Conservation (phyloP, 2,113 vertebrate species). For the Natator depressus region DNA sequence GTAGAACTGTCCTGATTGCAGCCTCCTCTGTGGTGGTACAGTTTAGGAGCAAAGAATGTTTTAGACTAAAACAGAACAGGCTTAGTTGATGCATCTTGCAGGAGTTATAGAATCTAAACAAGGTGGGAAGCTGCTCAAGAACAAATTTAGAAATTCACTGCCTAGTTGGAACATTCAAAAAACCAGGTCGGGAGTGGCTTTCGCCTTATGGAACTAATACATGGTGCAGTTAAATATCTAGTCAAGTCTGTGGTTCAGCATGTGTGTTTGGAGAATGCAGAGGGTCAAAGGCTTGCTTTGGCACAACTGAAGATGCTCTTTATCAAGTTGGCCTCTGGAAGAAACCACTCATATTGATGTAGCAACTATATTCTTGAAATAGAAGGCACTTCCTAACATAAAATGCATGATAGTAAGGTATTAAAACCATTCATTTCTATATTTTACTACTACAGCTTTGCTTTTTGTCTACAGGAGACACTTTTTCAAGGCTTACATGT, state of each 20-base stretch:
- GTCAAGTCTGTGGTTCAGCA: background rate
- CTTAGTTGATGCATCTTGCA: background rate
- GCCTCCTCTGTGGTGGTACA: too few relatives aligned
- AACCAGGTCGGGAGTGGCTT: background rate
- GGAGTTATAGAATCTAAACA: background rate
- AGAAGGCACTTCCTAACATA: background rate
- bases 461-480: background rate
- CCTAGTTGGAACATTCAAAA: background rate
- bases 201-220: background rate
- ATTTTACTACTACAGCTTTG: background rate
- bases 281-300: conserved; percentile 37
- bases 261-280: background rate
- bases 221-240: background rate
- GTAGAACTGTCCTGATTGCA: background rate
- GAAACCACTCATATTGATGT: background rate
- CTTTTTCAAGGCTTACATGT: background rate
- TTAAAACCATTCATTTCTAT: background rate
- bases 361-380: background rate
- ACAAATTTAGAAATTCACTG: background rate
- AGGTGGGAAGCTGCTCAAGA: background rate
- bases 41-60: background rate
- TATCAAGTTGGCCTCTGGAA: background rate
- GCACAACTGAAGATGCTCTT: conserved; percentile 32
- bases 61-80: background rate
- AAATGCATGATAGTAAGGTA: background rate